phyloP scores from a whole-genome alignment of 2,888 invertebrate genomes.

The Blastobasis lacticolella region DNA sequence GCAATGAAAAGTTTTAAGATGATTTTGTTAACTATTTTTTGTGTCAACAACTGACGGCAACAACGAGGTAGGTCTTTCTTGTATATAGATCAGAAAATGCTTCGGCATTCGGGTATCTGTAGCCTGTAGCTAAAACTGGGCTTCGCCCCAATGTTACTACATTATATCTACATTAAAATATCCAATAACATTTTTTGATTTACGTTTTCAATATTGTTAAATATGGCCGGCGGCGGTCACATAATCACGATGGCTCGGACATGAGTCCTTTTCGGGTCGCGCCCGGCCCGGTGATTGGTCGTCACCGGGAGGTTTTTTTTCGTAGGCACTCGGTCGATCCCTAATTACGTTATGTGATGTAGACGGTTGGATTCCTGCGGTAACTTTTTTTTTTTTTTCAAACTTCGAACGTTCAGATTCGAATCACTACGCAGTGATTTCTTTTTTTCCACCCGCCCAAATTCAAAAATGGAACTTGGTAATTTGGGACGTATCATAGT shows the following conservation, averaged over 20 bases:
- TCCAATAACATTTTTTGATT: conserved; percentile 63
- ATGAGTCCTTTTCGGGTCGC: conserved; percentile 38
- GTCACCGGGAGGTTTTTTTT: conserved; percentile 37
- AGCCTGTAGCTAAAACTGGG: too few species aligned
- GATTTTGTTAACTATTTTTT: neutral
- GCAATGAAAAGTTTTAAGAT: conserved; percentile 17
- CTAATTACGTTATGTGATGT: conserved; percentile 55
- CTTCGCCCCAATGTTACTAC: neutral
- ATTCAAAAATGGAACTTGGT: too few species aligned
- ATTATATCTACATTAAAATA: conserved; percentile 55
- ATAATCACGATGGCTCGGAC: conserved; percentile 15
- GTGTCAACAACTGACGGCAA: too few species aligned
- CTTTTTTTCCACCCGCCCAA: too few species aligned
- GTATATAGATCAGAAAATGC: too few species aligned
- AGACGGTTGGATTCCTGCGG: conserved; percentile 35
- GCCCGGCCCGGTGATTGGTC: conserved; percentile 54
- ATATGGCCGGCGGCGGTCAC: conserved; percentile 59
- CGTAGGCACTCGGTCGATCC: conserved; percentile 40
- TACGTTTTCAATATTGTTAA: conserved; percentile 65
- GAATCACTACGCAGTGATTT: neutral
- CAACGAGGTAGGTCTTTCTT: too few species aligned
- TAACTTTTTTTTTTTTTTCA: conserved; percentile 35
- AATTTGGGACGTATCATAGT: too few species aligned
- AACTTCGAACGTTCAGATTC: conserved; percentile 26
- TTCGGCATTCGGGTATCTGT: too few species aligned